These are phyloP conservation scores for Sceliomorpha sp. DNA, from an alignment of 2,888 invertebrate species.

Conservation along the genomic window DNA sequence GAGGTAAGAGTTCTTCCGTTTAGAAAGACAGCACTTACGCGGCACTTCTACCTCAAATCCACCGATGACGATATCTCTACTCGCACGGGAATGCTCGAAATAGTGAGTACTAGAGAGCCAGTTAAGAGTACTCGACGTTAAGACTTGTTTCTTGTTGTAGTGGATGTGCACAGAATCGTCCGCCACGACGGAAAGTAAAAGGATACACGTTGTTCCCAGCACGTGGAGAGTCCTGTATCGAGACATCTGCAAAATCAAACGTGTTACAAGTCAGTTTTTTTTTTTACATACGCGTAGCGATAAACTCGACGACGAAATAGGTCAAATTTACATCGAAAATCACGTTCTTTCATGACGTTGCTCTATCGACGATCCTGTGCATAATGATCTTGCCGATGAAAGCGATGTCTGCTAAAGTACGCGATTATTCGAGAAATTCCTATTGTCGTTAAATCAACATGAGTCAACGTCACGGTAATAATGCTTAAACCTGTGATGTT, in stretches of 20 bases:
- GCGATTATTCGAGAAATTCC: too few relatives aligned
- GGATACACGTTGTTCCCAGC: constrained; percentile 35
- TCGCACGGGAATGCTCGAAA: constrained; percentile 82
- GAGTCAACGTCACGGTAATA: constrained; percentile 9
- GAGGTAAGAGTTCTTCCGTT: not conserved
- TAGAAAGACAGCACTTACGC: constrained; percentile 63
- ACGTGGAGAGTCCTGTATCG: constrained; percentile 44
- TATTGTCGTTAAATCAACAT: constrained; percentile 8
- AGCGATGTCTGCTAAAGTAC: too few relatives aligned
- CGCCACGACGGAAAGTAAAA: constrained; percentile 55
- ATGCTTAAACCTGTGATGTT: constrained; percentile 38
- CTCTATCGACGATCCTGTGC: too few relatives aligned
- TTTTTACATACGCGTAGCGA: not conserved
- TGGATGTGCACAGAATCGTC: constrained; percentile 79
- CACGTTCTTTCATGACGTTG: too few relatives aligned
- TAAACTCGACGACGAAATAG: too few relatives aligned
- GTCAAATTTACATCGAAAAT: too few relatives aligned
- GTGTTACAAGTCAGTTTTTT: constrained; percentile 1
- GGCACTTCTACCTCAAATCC: constrained; percentile 67
- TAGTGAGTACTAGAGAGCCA: constrained; percentile 85
- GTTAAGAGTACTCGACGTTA: constrained; percentile 90
- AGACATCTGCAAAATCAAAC: constrained; percentile 63
- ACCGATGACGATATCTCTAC: constrained; percentile 86
- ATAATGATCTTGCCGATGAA: too few relatives aligned
- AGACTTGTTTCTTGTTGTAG: constrained; percentile 82